Percentiles rank a stretch among this genome's conserved stretches.
phyloP scores from a whole-genome alignment of 2,113 vertebrate species.

The Xenus cinereus region DNA sequence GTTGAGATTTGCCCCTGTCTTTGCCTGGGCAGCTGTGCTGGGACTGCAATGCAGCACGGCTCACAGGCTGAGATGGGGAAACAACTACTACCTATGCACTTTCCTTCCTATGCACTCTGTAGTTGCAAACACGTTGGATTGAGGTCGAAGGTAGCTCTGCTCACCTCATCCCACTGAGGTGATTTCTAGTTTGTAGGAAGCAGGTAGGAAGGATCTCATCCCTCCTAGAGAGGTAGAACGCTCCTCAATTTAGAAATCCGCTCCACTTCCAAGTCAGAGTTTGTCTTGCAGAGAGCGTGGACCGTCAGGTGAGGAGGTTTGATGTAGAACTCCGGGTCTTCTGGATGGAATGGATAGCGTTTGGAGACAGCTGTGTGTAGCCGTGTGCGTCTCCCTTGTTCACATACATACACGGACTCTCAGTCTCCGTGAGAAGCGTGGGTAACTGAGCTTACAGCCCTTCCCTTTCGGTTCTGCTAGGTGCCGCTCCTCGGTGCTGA shows the following conservation, averaged over 20 bases:
- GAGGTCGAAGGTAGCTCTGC: not conserved
- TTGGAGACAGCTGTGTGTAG: not conserved
- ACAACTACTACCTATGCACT: not conserved
- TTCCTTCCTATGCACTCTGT: not conserved
- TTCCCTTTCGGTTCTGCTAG: conserved; percentile 60
- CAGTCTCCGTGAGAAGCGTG: accelerated
- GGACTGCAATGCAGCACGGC: not conserved
- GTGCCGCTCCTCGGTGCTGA: conserved; percentile 80
- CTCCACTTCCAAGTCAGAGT: not conserved
- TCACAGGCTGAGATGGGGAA: not conserved
- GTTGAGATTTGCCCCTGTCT: not conserved
- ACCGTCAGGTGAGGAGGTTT: not conserved
- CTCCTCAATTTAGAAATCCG: not conserved
- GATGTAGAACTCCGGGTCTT: not conserved
- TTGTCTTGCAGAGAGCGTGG: not conserved
- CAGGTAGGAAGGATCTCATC: not conserved
- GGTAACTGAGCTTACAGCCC: not conserved
- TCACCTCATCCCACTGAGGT: not conserved
- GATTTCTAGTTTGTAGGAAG: not conserved
- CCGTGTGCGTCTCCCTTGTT: accelerated
- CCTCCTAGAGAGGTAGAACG: not conserved
- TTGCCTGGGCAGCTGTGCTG: not conserved
- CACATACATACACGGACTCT: accelerated
- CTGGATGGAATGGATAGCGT: not conserved
- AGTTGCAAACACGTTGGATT: not conserved